Percentiles rank a stretch among this genome's conserved stretches.
Evolutionary conservation across 1,140 invertebrate genomes (phyloP).

Genomic region (Diprion similis): DNA sequence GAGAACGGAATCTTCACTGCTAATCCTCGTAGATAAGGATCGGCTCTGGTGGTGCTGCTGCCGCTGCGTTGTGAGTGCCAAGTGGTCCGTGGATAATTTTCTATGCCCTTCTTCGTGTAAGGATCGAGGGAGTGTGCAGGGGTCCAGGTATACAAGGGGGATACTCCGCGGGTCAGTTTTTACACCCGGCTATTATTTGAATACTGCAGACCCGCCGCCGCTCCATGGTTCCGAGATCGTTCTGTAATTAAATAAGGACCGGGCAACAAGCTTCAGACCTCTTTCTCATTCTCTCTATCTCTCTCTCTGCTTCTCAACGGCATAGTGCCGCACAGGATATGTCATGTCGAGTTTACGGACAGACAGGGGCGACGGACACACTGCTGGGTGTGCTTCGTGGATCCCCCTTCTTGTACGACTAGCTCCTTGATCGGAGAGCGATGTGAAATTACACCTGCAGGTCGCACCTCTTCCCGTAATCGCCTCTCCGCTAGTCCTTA

Average conservation of each 20-base stretch:
- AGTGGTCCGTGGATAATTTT: conserved; percentile 37
- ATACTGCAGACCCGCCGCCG: too few relatives aligned
- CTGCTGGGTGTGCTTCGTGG: not conserved
- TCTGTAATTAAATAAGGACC: not conserved
- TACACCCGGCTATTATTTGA: not conserved
- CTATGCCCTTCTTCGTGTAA: conserved; percentile 21
- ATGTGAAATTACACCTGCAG: too few relatives aligned
- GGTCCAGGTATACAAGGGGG: too few relatives aligned
- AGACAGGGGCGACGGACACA: not conserved
- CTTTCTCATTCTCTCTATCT: conserved; percentile 13
- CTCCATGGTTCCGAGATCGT: not conserved
- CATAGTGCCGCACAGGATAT: conserved; percentile 17
- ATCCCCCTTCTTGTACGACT: conserved; percentile 9
- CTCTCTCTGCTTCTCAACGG: conserved; percentile 6
- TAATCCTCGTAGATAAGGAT: conserved; percentile 33
- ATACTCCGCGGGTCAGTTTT: not conserved
- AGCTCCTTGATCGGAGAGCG: too few relatives aligned
- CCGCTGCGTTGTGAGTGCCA: conserved; percentile 34
- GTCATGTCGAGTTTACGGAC: conserved; percentile 27
- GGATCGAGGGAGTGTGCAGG: not conserved
- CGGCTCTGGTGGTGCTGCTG: not conserved
- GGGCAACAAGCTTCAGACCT: not conserved
- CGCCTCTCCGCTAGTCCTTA: conserved; percentile 42
- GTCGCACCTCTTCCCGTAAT: conserved; percentile 36
- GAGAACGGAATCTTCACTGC: conserved; percentile 8